Evolutionary conservation across 2,797 vertebrate species (phyloP).

Genomic region (Helicolenus hilgendorfi): DNA sequence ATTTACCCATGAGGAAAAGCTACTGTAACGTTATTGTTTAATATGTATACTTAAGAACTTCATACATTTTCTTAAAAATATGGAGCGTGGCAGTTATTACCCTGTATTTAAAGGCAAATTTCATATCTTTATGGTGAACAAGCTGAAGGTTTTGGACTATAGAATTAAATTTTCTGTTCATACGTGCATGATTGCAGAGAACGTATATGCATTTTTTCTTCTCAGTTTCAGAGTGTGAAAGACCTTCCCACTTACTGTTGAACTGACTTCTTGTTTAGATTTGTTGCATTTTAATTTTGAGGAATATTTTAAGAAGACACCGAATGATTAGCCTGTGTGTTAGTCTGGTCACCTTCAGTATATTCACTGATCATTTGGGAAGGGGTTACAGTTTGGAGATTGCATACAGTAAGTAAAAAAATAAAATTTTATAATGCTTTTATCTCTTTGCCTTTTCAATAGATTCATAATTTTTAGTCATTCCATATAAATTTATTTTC

Average conservation of each 20-base stretch:
- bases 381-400: constrained; percentile 48
- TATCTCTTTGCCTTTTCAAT: constrained; percentile 34
- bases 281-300: constrained; percentile 52
- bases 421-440: constrained; percentile 83
- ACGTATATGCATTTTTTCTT: constrained; percentile 40
- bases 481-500: neutral
- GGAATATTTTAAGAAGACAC: constrained; percentile 22
- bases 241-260: neutral
- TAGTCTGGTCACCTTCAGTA: constrained; percentile 19
- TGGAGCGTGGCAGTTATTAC: neutral
- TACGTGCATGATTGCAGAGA: constrained; percentile 29
- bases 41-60: constrained; percentile 36
- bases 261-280: constrained; percentile 45
- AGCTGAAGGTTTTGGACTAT: neutral
- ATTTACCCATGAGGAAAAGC: constrained; percentile 22
- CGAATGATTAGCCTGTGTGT: neutral
- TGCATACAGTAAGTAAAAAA: constrained; percentile 58
- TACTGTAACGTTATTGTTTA: constrained; percentile 23
- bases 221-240: constrained; percentile 22
- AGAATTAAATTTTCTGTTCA: constrained; percentile 3
- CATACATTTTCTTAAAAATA: neutral
- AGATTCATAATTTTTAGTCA: neutral
- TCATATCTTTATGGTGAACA: constrained; percentile 21
- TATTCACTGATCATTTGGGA: constrained; percentile 48
- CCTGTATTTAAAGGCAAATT: constrained; percentile 29